Evolutionary conservation across 2,888 invertebrate species (phyloP), one percentile per base, ranked within the genome.

Genomic region (Ichneumoninae sp.): DNA sequence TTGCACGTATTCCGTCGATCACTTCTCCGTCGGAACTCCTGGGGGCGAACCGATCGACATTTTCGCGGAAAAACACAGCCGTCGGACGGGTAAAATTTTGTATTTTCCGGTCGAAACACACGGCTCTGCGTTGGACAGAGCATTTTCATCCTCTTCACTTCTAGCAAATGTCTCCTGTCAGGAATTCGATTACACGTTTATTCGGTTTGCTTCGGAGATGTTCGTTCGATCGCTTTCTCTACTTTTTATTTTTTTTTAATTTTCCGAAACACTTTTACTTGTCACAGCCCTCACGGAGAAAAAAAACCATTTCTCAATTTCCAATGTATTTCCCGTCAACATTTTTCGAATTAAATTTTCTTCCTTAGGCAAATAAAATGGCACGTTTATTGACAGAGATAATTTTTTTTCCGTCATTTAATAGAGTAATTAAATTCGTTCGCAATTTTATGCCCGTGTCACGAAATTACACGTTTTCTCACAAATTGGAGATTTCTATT

Each of bases 181-280:
- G 30, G 36, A 54, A 71, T 71, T 71, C 71, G 71, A 71, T 71
- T 54, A 71, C 54, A 54, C 71, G 54, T 36, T 54, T 71, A 54
- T 71, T 71, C 40, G 1, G 47, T 44, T 47, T 69, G 22, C 47
- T 50, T 69, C 10, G 10, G 57, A 57, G 36, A n/a, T 36, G 33
- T 57, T 54, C 57, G 1, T 36, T 36, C 30, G 30, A 33, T 71
- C 13, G 22, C 26, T 10, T 33, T 66, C 3, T 16, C n/a, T 44
- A 1, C 22, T 57, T 57, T 57, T 7, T 44, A 1, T 54, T 57
- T 57, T 26, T 19, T 3, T 22, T 3, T 54, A 22, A 3, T 54
- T 54, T 19, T 3, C 3, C n/a, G n/a, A 50, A 69, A 47, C n/a
- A 50, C 52, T 52, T 52, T 52, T 69, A 26, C 69, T 54, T 22